A percentile compares a stretch with the other conserved stretches of the same genome.
Conservation (phyloP, 1,140 invertebrate species). For the Musca vetustissima region DNA sequence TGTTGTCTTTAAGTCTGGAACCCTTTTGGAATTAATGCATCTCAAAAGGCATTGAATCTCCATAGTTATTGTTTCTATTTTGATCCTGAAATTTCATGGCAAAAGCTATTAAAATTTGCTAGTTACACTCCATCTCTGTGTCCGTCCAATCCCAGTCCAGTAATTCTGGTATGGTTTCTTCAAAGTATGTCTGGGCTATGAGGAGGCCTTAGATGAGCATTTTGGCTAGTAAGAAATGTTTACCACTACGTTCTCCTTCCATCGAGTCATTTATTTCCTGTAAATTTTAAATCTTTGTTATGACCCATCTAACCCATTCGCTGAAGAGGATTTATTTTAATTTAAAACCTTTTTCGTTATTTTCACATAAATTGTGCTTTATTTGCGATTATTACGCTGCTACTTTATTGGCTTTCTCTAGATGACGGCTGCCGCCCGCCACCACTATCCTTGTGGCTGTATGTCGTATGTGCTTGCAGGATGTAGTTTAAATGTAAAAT, state of each 20-base stretch:
- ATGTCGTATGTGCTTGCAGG: not conserved
- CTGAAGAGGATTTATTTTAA: not conserved
- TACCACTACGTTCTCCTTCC: too few species aligned
- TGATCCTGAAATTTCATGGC: not conserved
- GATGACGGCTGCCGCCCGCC: not conserved
- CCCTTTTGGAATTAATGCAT: constrained; percentile 14
- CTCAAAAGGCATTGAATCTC: not conserved
- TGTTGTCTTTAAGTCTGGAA: not conserved
- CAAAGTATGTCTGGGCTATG: too few species aligned
- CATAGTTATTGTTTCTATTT: not conserved
- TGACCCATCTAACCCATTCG: not conserved
- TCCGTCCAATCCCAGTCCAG: too few species aligned
- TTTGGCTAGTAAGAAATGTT: too few species aligned
- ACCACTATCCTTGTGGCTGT: not conserved
- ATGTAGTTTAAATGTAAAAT: too few species aligned
- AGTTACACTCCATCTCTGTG: too few species aligned
- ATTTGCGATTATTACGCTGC: constrained; percentile 54
- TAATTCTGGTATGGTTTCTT: too few species aligned
- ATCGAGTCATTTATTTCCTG: too few species aligned
- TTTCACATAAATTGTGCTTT: constrained; percentile 55
- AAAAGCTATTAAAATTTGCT: constrained; percentile 11
- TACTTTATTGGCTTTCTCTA: constrained; percentile 46
- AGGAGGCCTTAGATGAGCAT: too few species aligned
- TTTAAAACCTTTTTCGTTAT: constrained; percentile 30
- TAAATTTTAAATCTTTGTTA: too few species aligned